Conservation (phyloP, 2,113 vertebrate genomes). For the Probosciger aterrimus region DNA sequence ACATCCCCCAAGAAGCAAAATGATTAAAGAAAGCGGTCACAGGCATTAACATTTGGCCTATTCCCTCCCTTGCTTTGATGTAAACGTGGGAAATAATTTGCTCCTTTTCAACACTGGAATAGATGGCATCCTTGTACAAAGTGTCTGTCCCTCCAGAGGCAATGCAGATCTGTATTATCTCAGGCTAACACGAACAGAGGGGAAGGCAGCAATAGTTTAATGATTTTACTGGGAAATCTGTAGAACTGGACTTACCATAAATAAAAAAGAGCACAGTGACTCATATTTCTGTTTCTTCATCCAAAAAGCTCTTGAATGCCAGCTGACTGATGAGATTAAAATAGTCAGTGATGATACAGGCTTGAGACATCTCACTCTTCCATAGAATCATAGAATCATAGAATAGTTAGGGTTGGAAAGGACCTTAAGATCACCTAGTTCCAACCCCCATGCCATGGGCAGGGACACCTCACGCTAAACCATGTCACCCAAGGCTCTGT, state of each 20-base stretch:
- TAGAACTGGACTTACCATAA: background rate
- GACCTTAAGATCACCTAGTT: too few species aligned
- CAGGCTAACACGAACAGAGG: background rate
- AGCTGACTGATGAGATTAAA: background rate
- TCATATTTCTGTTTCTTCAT: background rate
- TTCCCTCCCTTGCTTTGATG: background rate
- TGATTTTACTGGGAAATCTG: background rate
- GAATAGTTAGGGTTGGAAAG: too few species aligned
- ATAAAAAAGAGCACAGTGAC: background rate
- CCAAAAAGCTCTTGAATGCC: background rate
- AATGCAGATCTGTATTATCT: background rate
- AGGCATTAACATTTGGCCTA: background rate
- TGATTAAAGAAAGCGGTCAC: background rate
- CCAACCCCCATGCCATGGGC: too few species aligned
- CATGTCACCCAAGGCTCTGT: too few species aligned
- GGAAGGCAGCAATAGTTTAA: background rate
- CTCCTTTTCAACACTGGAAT: background rate
- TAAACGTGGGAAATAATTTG: background rate
- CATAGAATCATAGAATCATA: too few species aligned
- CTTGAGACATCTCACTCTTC: background rate
- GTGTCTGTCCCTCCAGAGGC: background rate
- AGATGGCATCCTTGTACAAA: background rate
- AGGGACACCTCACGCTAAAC: too few species aligned
- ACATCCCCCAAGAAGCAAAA: background rate
- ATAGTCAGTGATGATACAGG: background rate